Base-by-base conservation (phyloP, 2,113 vertebrate species). In the Cyprinodon brontotheroides region DNA sequence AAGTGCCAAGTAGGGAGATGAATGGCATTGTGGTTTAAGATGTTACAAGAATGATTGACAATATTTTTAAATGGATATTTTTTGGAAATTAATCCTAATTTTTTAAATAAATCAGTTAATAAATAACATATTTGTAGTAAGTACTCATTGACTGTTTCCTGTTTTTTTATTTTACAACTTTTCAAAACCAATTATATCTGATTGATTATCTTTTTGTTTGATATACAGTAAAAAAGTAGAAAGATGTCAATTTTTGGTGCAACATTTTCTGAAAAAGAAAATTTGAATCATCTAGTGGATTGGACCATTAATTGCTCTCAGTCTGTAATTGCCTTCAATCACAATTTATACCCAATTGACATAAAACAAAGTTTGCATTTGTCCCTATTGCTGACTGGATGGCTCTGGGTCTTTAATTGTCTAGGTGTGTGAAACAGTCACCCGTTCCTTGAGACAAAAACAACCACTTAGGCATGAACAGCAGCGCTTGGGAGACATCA, bases 381-480 rank as follows among this genome's bases (percentile, higher is more conserved):
- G 37, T n/a, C 65, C 72, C 37, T 7, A 41, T 20, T 71, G 20
- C 40, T 22, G n/a, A 38, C 45, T 68, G 6, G 43, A 62, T 81
- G 29, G 53, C 29, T 77, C 47, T 61, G 72, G 47, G 69, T 67
- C 22, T 81, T 61, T 70, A 47, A 66, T 61, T 72, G 65, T 60
- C 68, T 75, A 50, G 41, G 14, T 60, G 80, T 36, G 69, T 7
- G 65, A 79, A 80, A 76, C 43, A 74, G 78, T 78, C 70, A 68
- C 72, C 48, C 37, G 4, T 70, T 88, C 82, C 86, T 85, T 88
- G 78, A 87, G 90, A 87, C 74, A 90, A 86, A 92, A 91, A 90
- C 90, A 90, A 88, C 87, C 88, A 88, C 84, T 90, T 86, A 87
- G 86, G 82, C 77, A 88, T 89, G 85, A 89, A 89, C 79, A 83